Evolutionary conservation across 1,140 invertebrate species (phyloP).

Genomic region (Mizuhopecten yessoensis): DNA sequence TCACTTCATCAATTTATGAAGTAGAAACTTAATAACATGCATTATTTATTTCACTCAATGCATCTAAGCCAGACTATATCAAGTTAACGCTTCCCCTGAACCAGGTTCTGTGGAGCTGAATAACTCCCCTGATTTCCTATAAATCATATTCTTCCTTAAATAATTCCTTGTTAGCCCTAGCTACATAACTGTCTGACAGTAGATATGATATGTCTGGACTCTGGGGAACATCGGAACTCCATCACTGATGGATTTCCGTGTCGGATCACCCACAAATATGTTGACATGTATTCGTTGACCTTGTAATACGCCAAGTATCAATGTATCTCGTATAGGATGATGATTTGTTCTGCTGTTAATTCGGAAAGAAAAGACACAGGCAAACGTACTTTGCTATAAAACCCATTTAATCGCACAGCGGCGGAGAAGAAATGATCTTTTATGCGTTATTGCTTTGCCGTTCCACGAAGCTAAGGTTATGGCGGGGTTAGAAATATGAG

Average conservation of each 20-base stretch:
- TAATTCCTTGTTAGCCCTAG: background rate
- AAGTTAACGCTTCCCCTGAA: background rate
- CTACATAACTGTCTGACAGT: background rate
- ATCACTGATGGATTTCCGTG: background rate
- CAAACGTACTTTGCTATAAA: background rate
- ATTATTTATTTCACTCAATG: too few species aligned
- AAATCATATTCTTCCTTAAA: conserved; percentile 10
- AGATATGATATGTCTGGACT: conserved; percentile 13
- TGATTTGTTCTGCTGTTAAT: conserved; percentile 34
- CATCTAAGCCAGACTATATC: too few species aligned
- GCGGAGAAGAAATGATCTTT: background rate
- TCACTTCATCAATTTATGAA: too few species aligned
- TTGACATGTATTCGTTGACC: conserved; percentile 2
- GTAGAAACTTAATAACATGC: too few species aligned
- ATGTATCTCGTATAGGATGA: background rate
- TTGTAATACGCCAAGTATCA: background rate
- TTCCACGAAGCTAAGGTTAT: conserved; percentile 14
- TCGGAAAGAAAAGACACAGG: conserved; percentile 18
- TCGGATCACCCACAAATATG: background rate
- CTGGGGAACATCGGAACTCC: background rate
- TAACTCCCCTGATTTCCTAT: background rate
- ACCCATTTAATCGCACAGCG: background rate
- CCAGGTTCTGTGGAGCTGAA: background rate
- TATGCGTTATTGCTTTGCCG: background rate
- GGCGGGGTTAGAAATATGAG: conserved; percentile 37